These are phyloP conservation scores for Myopa testacea DNA, from an alignment of 2,888 invertebrate species.

Conservation along the genomic window DNA sequence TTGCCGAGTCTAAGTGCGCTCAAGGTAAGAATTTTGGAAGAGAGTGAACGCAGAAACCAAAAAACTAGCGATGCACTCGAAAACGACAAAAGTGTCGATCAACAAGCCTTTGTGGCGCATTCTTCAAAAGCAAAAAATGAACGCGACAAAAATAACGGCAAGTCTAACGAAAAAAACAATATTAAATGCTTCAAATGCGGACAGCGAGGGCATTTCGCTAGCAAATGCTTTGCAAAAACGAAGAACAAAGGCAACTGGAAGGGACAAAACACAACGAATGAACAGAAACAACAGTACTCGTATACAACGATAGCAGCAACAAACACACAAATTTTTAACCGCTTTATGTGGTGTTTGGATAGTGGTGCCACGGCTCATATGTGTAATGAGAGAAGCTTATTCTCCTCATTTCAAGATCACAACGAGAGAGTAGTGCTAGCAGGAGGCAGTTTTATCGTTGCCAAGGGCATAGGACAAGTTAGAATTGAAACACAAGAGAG, in stretches of 20 bases:
- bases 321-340: too few relatives aligned
- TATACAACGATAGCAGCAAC: too few relatives aligned
- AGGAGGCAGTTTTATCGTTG: conserved; percentile 17
- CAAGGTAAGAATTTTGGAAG: too few relatives aligned
- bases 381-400: conserved; percentile 28
- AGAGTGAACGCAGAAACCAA: conserved; percentile 33
- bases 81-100: not conserved
- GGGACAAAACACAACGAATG: not conserved
- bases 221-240: conserved; percentile 1
- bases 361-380: conserved; percentile 37
- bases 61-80: not conserved
- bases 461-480: conserved; percentile 33
- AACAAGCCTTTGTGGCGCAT: conserved; percentile 34
- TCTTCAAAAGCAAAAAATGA: not conserved
- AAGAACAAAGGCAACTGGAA: not conserved
- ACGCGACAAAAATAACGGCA: conserved; percentile 29
- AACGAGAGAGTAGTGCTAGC: conserved; percentile 24
- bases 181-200: too few relatives aligned
- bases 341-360: too few relatives aligned
- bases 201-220: not conserved
- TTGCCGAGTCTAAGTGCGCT: too few relatives aligned
- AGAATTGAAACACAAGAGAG: conserved; percentile 15
- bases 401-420: conserved; percentile 7
- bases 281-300: not conserved
- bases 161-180: not conserved